A percentile compares a stretch with the other conserved stretches of the same genome.
These are phyloP conservation scores for Helogale parvula DNA, from an alignment of 2,113 vertebrate genomes.

Conservation along the genomic window DNA sequence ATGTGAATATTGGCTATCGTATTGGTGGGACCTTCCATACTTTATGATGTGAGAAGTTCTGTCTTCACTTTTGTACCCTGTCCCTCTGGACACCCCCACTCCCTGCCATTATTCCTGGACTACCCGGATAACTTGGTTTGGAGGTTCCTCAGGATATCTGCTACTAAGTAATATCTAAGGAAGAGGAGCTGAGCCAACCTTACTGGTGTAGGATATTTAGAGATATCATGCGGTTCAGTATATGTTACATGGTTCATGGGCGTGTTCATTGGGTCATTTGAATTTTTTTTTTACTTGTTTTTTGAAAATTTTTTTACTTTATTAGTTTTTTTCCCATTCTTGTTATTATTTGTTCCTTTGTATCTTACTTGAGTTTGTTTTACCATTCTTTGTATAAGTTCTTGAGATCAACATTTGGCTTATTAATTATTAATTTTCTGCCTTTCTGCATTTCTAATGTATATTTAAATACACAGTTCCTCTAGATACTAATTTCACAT, in stretches of 20 bases:
- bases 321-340: not conserved
- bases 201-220: not conserved
- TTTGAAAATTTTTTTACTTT: not conserved
- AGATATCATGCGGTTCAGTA: not conserved
- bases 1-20: not conserved
- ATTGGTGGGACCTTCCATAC: not conserved
- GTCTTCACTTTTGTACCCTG: not conserved
- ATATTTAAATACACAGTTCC: not conserved
- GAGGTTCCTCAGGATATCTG: not conserved
- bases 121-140: not conserved
- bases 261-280: not conserved
- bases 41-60: not conserved
- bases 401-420: not conserved
- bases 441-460: not conserved
- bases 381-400: not conserved
- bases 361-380: not conserved
- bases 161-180: not conserved
- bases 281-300: not conserved
- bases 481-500: not conserved
- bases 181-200: not conserved
- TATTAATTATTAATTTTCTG: not conserved
- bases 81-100: not conserved
- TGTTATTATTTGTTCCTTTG: not conserved
- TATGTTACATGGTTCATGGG: not conserved
- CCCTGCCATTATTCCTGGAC: not conserved